phyloP scores from a whole-genome alignment of 2,888 invertebrate genomes.

The Phytoseiulus persimilis region DNA sequence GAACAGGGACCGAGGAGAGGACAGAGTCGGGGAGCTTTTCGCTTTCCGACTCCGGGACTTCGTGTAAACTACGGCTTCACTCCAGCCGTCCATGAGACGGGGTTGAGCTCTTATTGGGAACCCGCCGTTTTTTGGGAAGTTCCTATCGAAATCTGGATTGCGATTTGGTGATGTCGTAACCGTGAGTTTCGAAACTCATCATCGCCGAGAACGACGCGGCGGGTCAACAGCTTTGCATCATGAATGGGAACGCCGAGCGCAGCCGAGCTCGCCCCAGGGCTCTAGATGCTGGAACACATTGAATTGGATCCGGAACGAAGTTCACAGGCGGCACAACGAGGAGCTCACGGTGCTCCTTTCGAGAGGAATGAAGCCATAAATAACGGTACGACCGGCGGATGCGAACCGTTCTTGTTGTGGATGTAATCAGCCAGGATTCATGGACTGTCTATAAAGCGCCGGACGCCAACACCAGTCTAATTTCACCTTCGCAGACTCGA shows the following conservation, averaged over 20 bases:
- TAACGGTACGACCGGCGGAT: neutral
- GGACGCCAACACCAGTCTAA: neutral
- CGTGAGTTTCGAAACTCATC: neutral
- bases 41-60: neutral
- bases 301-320: neutral
- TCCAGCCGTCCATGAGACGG: neutral
- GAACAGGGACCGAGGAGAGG: neutral
- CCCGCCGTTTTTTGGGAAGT: neutral
- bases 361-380: neutral
- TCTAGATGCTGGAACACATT: neutral
- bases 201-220: neutral
- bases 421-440: neutral
- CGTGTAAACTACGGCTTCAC: neutral
- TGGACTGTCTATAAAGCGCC: neutral
- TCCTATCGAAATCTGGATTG: neutral
- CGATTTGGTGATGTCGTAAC: neutral
- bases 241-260: neutral
- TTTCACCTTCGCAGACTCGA: neutral
- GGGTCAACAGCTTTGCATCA: neutral
- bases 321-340: neutral
- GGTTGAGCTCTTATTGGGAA: neutral
- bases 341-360: neutral
- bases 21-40: neutral
- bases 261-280: neutral
- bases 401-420: neutral